Evolutionary conservation across 2,113 vertebrate genomes (phyloP).

Genomic region (Acrocephalus kingi): DNA sequence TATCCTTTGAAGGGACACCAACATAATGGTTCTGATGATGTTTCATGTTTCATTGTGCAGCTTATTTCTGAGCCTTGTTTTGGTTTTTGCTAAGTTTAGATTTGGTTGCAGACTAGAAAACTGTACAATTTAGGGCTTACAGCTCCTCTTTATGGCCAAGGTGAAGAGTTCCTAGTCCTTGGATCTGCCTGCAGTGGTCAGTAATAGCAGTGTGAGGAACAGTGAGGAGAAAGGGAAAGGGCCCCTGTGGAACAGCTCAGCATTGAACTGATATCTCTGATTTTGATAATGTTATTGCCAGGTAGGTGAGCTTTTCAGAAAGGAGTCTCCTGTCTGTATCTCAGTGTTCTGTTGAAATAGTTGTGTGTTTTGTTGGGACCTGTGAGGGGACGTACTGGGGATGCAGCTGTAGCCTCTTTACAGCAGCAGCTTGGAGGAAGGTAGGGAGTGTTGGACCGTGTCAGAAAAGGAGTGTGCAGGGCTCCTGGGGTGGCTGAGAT

Average conservation of each 20-base stretch:
- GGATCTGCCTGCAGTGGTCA: background rate
- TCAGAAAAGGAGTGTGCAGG: background rate
- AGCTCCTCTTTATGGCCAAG: background rate
- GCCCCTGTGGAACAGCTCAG: background rate
- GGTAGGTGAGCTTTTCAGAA: background rate
- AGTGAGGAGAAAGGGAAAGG: background rate
- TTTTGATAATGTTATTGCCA: background rate
- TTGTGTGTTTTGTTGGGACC: background rate
- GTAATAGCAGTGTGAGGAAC: background rate
- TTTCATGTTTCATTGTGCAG: background rate
- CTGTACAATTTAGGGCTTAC: background rate
- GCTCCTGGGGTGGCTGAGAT: background rate
- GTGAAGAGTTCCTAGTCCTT: background rate
- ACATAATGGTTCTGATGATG: background rate
- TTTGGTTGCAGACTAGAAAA: background rate
- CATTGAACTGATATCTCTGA: background rate
- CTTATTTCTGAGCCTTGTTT: background rate
- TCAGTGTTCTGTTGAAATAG: background rate
- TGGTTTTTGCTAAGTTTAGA: background rate
- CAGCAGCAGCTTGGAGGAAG: background rate
- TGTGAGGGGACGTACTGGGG: background rate
- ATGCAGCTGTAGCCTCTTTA: background rate
- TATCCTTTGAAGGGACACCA: background rate
- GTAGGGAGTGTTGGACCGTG: accelerated
- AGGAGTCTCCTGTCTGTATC: background rate